Evolutionary conservation across 2,113 vertebrate genomes (phyloP).

Genomic region (Pelusios castaneus): DNA sequence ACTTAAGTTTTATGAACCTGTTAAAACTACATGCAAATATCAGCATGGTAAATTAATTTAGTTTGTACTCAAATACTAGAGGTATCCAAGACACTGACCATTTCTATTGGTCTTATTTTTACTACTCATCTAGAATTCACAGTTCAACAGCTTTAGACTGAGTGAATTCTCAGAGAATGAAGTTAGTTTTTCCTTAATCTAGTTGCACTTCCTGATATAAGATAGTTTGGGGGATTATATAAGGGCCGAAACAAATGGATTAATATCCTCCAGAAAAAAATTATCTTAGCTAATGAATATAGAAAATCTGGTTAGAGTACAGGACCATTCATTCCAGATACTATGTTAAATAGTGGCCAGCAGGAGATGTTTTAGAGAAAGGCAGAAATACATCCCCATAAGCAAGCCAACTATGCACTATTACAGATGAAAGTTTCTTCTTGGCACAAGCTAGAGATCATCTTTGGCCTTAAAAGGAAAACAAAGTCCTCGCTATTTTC

Average conservation of each 20-base stretch:
- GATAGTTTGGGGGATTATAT: background rate
- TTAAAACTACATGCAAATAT: background rate
- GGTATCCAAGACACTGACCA: background rate
- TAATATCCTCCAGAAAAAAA: background rate
- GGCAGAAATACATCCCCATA: background rate
- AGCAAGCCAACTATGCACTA: background rate
- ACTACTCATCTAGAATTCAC: background rate
- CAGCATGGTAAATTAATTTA: background rate
- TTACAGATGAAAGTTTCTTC: no score
- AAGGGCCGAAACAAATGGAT: background rate
- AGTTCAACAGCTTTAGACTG: background rate
- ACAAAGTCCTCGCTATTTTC: no score
- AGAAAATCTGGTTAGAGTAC: background rate
- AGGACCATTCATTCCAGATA: background rate
- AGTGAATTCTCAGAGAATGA: background rate
- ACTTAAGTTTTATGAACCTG: background rate
- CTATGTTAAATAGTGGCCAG: background rate
- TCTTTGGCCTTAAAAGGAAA: no score
- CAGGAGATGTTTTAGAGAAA: background rate
- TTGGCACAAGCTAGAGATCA: no score
- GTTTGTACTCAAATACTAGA: background rate
- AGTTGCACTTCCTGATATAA: background rate
- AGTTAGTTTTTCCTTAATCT: background rate
- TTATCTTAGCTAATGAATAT: background rate
- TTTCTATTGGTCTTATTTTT: background rate